Base-by-base conservation (phyloP, 35 echinoderm and acorn worm species). In the Lytechinus variegatus region DNA sequence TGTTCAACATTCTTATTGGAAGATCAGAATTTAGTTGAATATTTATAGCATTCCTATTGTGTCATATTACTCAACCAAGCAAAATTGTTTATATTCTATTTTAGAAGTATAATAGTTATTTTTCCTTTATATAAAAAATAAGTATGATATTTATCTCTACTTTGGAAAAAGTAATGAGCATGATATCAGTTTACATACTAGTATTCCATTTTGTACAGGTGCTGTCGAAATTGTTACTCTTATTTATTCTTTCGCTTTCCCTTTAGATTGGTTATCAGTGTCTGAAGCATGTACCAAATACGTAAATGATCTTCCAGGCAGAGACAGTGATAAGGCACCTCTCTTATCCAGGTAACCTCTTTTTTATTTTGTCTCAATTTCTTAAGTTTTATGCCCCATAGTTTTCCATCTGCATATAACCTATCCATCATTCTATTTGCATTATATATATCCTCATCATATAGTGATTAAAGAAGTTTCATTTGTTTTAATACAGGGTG, bases 321-420 rank as follows among this genome's bases (percentile, higher is more conserved):
- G 92, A 27, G 12, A 87, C 11, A 92, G 24, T 52, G 72, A 92
- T 52, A 96, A 96, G 24, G 92, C 91, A 87, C 92, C 95, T 44
- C 95, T 96, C 11, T 54, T 96, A 44, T 92, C 95, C 92, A 96
- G 95, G 95, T 96, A 96, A n/a, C 16, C 16, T 6, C 10, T 60
- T 16, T 9, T 60, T 16, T 60, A 2, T 79, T 7, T 79, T 24
- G 19, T 79, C 8, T 79, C 66, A 24, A 7, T 79, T 79, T 0
- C n/a, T 79, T 24, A 24, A 7, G 1, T 24, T 5, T 79, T 79
- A 8, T 24, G 2, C n/a, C 66, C 66, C 21, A 60, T 44, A 44
- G 33, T 44, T 16, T 79, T n/a, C 66, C n/a, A 79, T 79, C 6
- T 11, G 56, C n/a, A 16, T 21, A 5, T 79, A 44, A 44, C 14